Percentiles rank a stretch among this genome's conserved stretches.
These are phyloP conservation scores for Volucella bombylans DNA, from an alignment of 2,888 invertebrate species.

Conservation along the genomic window DNA sequence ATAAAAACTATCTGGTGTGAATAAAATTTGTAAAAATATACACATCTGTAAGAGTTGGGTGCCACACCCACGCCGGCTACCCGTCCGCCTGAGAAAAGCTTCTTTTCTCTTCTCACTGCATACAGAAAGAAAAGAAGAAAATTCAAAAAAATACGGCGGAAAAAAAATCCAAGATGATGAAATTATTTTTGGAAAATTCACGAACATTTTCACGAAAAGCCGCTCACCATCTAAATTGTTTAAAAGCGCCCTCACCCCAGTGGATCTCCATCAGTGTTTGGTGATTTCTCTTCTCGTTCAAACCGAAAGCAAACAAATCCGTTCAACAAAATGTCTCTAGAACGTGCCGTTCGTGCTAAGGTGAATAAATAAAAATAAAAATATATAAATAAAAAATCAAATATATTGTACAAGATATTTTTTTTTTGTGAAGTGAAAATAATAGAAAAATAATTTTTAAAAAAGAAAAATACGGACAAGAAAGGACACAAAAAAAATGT, in stretches of 20 bases:
- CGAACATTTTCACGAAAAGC: slow-evolving; percentile 73
- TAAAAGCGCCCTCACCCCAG: slow-evolving; percentile 79
- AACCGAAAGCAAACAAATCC: slow-evolving; percentile 74
- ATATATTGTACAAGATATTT: slow-evolving; percentile 25
- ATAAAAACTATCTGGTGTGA: slow-evolving; percentile 34
- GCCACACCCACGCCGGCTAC: slow-evolving; percentile 76
- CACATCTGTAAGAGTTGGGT: slow-evolving; percentile 52
- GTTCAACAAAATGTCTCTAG: slow-evolving; percentile 89
- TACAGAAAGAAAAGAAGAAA: slow-evolving; percentile 32
- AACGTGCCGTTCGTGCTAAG: slow-evolving; percentile 95
- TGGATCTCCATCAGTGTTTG: slow-evolving; percentile 80
- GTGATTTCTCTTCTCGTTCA: slow-evolving; percentile 79
- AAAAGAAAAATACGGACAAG: slow-evolving; percentile 30
- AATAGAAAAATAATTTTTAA: neutral
- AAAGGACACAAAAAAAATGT: slow-evolving; percentile 35
- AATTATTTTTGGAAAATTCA: slow-evolving; percentile 81
- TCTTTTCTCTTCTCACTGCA: slow-evolving; percentile 52
- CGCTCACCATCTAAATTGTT: slow-evolving; percentile 76
- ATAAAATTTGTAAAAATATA: slow-evolving; percentile 68
- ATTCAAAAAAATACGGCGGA: too few species aligned
- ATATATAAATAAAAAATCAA: slow-evolving; percentile 9
- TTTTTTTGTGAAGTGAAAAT: slow-evolving; percentile 18
- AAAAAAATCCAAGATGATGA: slow-evolving; percentile 66
- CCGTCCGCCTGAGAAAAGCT: neutral
- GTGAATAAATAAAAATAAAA: slow-evolving; percentile 84